phyloP scores from a whole-genome alignment of 1,140 invertebrate species.

The Parapsyche elsis region DNA sequence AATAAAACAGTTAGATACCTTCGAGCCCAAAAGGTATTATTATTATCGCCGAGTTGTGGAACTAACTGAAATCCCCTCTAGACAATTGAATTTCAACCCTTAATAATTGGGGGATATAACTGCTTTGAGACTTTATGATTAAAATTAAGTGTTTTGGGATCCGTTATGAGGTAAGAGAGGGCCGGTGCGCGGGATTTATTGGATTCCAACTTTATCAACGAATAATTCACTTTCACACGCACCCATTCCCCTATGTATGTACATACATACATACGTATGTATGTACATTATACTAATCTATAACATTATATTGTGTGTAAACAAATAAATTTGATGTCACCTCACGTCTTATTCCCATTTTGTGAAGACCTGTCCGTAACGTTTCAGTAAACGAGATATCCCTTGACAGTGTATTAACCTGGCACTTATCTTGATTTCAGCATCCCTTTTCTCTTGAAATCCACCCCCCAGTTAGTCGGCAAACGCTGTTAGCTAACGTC shows the following conservation, averaged over 20 bases:
- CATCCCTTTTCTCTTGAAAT: conserved; percentile 25
- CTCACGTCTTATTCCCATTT: not conserved
- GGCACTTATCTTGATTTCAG: conserved; percentile 31
- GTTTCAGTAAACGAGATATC: conserved; percentile 26
- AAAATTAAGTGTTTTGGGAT: conserved; percentile 57
- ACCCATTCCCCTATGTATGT: too few species aligned
- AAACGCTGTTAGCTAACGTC: conserved; percentile 22
- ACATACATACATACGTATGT: not conserved
- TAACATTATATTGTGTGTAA: too few species aligned
- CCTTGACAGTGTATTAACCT: conserved; percentile 31
- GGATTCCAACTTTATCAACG: conserved; percentile 34
- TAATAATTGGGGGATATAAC: conserved; percentile 57
- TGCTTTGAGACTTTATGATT: conserved; percentile 57
- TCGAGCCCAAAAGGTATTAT: conserved; percentile 50
- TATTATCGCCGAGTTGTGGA: conserved; percentile 46
- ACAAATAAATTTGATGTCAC: conserved; percentile 16
- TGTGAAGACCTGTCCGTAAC: conserved; percentile 20
- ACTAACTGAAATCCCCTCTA: conserved; percentile 55
- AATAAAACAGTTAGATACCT: conserved; percentile 34
- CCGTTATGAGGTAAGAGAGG: conserved; percentile 46
- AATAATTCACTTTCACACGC: conserved; percentile 25
- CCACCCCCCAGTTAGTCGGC: not conserved
- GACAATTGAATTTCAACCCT: conserved; percentile 56
- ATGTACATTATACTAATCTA: not conserved
- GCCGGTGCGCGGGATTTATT: conserved; percentile 31